These are phyloP conservation scores for Gymnogyps californianus DNA, from an alignment of 2,113 vertebrate species.

Conservation along the genomic window DNA sequence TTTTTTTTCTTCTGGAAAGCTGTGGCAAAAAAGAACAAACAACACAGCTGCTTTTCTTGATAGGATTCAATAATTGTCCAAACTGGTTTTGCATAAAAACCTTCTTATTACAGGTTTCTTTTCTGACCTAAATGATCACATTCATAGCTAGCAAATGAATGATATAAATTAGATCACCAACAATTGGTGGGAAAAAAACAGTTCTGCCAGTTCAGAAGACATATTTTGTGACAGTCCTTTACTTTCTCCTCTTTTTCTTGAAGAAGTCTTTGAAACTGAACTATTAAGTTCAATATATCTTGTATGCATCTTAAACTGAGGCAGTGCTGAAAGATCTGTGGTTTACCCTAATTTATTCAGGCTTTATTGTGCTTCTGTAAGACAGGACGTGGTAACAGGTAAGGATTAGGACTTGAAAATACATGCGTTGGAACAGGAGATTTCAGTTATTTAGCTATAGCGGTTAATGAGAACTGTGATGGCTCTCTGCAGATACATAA, in stretches of 20 bases:
- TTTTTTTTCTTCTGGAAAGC: neutral
- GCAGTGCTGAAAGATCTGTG: neutral
- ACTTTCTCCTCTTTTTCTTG: neutral
- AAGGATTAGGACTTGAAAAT: constrained; percentile 34
- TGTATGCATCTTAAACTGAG: neutral
- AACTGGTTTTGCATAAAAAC: neutral
- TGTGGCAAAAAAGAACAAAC: neutral
- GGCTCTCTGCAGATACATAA: constrained; percentile 43
- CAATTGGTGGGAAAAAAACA: neutral
- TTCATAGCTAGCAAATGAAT: neutral
- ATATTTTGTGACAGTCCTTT: neutral
- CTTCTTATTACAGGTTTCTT: neutral
- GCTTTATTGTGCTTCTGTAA: constrained; percentile 16
- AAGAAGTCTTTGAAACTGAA: neutral
- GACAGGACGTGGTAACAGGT: neutral
- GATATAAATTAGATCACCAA: neutral
- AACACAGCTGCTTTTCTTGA: neutral
- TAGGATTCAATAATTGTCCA: neutral
- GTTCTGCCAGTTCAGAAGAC: neutral
- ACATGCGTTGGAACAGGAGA: neutral
- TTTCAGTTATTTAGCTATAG: constrained; percentile 43
- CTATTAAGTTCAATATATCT: neutral
- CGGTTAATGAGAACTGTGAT: constrained; percentile 49
- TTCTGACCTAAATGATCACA: neutral
- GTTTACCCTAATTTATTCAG: constrained; percentile 6